Base-by-base conservation (phyloP, 2,888 invertebrate species). In the Caenorhabditis sp. region DNA sequence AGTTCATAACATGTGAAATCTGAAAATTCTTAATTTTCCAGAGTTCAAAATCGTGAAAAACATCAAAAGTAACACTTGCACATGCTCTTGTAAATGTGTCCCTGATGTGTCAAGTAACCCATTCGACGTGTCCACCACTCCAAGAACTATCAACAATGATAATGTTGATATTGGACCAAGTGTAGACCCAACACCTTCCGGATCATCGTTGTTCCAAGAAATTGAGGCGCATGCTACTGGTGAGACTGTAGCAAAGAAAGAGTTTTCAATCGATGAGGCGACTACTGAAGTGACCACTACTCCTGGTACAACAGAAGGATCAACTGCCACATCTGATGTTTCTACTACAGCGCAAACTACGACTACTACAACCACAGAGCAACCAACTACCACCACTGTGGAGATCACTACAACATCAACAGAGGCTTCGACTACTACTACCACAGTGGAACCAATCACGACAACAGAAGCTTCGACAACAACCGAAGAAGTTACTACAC, bases 11-110 rank as follows among this genome's bases (percentile, higher is more conserved):
- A 27, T 31, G n/a, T 27, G 50, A 23, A 53, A 24, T 19, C 1
- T 5, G 4, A 51, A 53, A 12, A 17, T 55, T 1, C 37, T 55
- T 1, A 55, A 23, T 53, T 26, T 71, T 79, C 60, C 74, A 79
- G 79, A 77, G 50, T 79, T 79, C 62, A 78, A 77, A 64, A 76
- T 79, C 5, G 63, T 79, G 43, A 79, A 79, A 31, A 62, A 74
- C 19, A 79, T 79, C 66, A 77, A 79, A 43, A 68, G 76, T 14
- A 79, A 79, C 58, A 76, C 76, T 2, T 79, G 79, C 37, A 71
- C 68, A 19, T 79, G 79, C 60, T 66, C 69, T 36, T 79, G 79
- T 55, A 73, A 76, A 55, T 79, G 79, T 62, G 64, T 77, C 1
- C 79, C 79, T 12, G 76, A 79, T 24, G 58, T 53, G 19, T 21